phyloP scores from a whole-genome alignment of 1,140 invertebrate species.

The Maniola jurtina region DNA sequence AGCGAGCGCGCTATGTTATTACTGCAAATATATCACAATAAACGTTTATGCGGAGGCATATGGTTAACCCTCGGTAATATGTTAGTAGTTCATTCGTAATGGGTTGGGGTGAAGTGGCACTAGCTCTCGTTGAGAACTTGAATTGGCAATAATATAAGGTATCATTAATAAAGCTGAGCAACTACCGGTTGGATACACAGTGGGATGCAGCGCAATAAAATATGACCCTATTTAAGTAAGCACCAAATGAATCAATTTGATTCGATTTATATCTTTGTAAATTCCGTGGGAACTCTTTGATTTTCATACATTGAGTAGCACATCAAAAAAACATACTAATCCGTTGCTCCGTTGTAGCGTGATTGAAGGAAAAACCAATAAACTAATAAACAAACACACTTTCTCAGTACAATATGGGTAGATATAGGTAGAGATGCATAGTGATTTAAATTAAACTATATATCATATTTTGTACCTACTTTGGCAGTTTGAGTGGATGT shows the following conservation, averaged over 20 bases:
- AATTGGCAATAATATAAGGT: not conserved
- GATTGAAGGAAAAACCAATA: too few species aligned
- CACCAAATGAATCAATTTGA: too few species aligned
- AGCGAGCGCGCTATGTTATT: constrained; percentile 1
- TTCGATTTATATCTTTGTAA: too few species aligned
- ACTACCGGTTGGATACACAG: not conserved
- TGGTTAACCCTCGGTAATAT: constrained; percentile 10
- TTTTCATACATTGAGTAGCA: too few species aligned
- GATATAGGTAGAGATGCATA: too few species aligned
- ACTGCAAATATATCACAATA: constrained; percentile 8
- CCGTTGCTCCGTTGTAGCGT: too few species aligned
- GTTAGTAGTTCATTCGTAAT: constrained; percentile 11
- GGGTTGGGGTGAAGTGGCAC: constrained; percentile 1
- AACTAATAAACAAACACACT: too few species aligned
- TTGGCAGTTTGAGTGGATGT: not conserved
- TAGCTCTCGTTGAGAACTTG: not conserved
- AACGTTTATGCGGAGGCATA: not conserved
- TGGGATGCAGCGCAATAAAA: not conserved
- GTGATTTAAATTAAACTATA: too few species aligned
- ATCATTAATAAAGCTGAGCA: not conserved
- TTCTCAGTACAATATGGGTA: too few species aligned
- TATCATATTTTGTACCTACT: too few species aligned
- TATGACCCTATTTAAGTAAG: not conserved
- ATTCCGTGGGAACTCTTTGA: too few species aligned
- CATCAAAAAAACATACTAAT: too few species aligned